Evolutionary conservation across 2,113 vertebrate genomes (phyloP), one percentile per base, ranked within the genome.

Genomic region (Salvelinus alpinus): DNA sequence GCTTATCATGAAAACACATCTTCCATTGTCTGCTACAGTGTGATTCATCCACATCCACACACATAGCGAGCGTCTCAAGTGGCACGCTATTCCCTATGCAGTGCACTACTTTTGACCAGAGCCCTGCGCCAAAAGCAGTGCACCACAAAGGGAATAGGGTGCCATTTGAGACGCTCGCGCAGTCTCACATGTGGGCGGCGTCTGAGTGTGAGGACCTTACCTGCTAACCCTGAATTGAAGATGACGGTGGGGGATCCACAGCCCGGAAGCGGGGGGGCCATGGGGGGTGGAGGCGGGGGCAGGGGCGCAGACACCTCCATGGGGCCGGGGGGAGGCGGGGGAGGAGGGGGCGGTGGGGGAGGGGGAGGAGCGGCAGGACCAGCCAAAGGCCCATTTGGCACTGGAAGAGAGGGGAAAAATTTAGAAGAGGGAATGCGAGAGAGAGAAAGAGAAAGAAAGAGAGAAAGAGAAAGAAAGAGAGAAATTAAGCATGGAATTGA

Each of bases 191-290:
- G 54, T 44, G 14, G 25, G 6, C 4, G 8, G 20, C 29, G 69
- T 7, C 29, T 47, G 48, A 9, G 24, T 9, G 24, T 0, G 7
- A 31, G 13, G 65, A 73, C 13, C 88, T 92, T 91, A 99, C 97
- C 97, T 77, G 96, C 96, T 68, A 99, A 91, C 31, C 97, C 97
- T 0, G 96, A 95, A 62, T 95, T 98, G 88, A 99, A 93, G 74
- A 98, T 95, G 81, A 98, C 95, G 1, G 97, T 97, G 25, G 96
- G 96, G 0, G 95, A 94, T 51, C 95, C 91, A 2, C 89, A 87
- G 64, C 96, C 96, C 0, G 97, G 97, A 78, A 98, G 93, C 0
- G 97, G 97, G 0, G 96, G 97, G 0, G 94, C 91, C 48, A 78
- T 65, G 3, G 94, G 94, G 9, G 93, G 92, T 18, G 92, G 94